These are phyloP conservation scores for Progne subis DNA, from an alignment of 2,113 vertebrate genomes.

Conservation along the genomic window DNA sequence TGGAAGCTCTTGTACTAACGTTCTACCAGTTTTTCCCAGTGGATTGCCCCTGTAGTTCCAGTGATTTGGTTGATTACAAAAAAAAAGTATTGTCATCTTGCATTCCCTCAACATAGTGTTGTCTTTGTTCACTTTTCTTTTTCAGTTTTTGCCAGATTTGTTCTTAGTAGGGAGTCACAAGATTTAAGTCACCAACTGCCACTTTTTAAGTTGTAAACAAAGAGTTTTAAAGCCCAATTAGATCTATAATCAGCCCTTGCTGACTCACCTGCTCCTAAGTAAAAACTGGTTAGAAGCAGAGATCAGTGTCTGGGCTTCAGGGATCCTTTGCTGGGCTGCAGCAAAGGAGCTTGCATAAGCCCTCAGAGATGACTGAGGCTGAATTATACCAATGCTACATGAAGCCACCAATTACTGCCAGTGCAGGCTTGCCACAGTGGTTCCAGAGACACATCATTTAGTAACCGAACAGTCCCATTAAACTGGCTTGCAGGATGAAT, in stretches of 20 bases:
- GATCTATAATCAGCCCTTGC: background rate
- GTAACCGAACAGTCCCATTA: background rate
- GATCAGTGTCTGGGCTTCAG: background rate
- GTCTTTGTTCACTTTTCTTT: background rate
- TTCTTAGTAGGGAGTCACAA: background rate
- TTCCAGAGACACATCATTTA: background rate
- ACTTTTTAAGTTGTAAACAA: background rate
- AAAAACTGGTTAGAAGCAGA: background rate
- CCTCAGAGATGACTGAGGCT: background rate
- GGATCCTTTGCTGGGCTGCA: no score
- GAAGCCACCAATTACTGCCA: background rate
- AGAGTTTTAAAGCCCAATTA: background rate
- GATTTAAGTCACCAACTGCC: background rate
- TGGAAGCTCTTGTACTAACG: background rate
- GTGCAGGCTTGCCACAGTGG: background rate
- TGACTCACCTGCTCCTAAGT: background rate
- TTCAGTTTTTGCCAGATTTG: background rate
- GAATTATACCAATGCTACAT: fast-evolving
- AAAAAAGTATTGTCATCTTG: background rate
- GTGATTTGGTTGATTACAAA: background rate
- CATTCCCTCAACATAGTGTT: background rate
- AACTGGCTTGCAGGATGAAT: background rate
- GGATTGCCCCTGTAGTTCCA: background rate
- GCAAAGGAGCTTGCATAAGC: background rate
- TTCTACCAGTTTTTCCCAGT: background rate